These are phyloP conservation scores for Brachypterus glaber DNA, from an alignment of 2,888 invertebrate genomes.

Conservation along the genomic window DNA sequence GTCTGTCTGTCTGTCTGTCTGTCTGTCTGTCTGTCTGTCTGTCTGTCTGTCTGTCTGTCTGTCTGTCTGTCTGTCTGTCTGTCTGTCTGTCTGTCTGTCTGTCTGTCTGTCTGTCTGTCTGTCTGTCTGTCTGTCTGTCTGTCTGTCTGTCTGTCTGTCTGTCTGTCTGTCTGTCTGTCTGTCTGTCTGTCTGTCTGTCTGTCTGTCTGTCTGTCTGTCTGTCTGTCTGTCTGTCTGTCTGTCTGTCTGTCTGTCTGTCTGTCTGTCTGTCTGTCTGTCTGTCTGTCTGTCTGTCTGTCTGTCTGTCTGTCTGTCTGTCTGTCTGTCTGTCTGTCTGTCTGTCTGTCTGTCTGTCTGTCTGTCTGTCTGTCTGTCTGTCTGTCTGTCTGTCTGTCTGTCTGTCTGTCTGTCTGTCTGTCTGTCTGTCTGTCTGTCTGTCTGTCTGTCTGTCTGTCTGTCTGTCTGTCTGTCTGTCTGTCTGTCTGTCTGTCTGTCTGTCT, in stretches of 20 bases:
- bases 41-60: slow-evolving; percentile 15
- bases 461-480: slow-evolving; percentile 10
- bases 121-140: slow-evolving; percentile 17
- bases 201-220: slow-evolving; percentile 17
- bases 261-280: slow-evolving; percentile 12
- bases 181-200: slow-evolving; percentile 17
- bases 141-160: slow-evolving; percentile 17
- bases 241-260: slow-evolving; percentile 17
- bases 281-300: slow-evolving; percentile 13
- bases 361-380: slow-evolving; percentile 13
- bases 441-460: slow-evolving; percentile 10
- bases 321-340: slow-evolving; percentile 13
- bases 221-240: slow-evolving; percentile 17
- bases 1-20: slow-evolving; percentile 16
- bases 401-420: slow-evolving; percentile 11
- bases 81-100: slow-evolving; percentile 17
- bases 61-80: slow-evolving; percentile 16
- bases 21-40: slow-evolving; percentile 15
- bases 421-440: slow-evolving; percentile 10
- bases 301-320: slow-evolving; percentile 12
- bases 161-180: slow-evolving; percentile 16
- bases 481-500: slow-evolving; percentile 10
- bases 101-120: slow-evolving; percentile 16
- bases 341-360: slow-evolving; percentile 13
- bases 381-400: slow-evolving; percentile 10